Conservation (phyloP, 1,140 invertebrate genomes). For the Papilio dardanus region DNA sequence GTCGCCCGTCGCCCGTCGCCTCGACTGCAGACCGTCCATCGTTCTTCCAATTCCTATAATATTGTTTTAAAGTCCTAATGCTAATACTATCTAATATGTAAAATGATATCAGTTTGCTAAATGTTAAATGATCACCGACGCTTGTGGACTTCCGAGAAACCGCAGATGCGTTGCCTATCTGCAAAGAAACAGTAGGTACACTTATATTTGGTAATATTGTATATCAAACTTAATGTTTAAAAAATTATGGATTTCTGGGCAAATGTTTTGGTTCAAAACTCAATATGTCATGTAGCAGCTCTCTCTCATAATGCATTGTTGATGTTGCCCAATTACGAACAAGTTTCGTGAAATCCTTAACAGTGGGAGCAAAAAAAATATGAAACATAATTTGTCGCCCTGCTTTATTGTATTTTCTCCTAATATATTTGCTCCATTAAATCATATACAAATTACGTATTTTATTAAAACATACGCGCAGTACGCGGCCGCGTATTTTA, state of each 20-base stretch:
- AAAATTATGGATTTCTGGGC: too few species aligned
- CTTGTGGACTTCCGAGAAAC: too few species aligned
- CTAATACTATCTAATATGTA: neutral
- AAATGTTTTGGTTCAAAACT: neutral
- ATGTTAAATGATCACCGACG: neutral
- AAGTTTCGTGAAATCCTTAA: neutral
- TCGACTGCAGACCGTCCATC: neutral
- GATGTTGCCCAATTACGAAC: neutral
- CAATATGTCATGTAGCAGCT: neutral
- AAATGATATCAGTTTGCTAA: neutral
- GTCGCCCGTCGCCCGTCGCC: constrained; percentile 45
- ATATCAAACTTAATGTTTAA: too few species aligned
- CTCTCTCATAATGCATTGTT: neutral
- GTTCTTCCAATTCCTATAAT: neutral
- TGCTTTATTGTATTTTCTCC: constrained; percentile 2
- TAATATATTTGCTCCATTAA: neutral
- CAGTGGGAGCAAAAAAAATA: neutral
- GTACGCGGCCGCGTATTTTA: constrained; percentile 58
- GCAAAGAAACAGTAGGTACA: neutral
- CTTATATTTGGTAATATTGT: too few species aligned
- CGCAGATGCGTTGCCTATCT: too few species aligned
- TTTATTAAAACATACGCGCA: constrained; percentile 30
- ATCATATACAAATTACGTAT: constrained; percentile 28
- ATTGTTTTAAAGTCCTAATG: neutral
- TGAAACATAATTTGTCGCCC: neutral